Conservation (phyloP, 2,888 invertebrate species). For the Neoitamus cyanurus region DNA sequence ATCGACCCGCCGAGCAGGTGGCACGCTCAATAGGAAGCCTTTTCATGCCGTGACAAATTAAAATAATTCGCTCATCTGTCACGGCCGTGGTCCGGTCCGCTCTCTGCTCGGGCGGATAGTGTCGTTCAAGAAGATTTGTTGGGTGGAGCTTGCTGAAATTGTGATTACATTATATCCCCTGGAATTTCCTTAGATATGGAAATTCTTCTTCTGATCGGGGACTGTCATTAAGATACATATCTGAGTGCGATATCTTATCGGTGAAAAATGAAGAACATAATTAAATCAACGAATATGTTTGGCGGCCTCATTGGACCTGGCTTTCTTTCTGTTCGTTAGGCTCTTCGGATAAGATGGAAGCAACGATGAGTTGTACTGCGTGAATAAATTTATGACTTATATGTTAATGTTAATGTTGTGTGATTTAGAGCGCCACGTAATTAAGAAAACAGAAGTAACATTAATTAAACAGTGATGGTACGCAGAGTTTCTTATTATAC, state of each 20-base stretch:
- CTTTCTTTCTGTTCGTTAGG: not conserved
- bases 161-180: constrained; percentile 12
- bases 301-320: not conserved
- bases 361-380: not conserved
- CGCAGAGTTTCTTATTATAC: too few species aligned
- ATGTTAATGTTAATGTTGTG: not conserved
- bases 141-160: constrained; percentile 33
- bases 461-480: too few species aligned
- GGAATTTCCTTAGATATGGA: constrained; percentile 39
- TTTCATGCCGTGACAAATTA: constrained; percentile 37
- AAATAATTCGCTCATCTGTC: constrained; percentile 43
- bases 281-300: constrained; percentile 16
- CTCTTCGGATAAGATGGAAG: not conserved
- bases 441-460: not conserved
- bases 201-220: constrained; percentile 4
- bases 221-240: constrained; percentile 36
- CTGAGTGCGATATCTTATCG: constrained; percentile 12
- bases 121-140: not conserved
- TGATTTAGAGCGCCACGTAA: not conserved
- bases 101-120: not conserved
- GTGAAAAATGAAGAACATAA: constrained; percentile 33
- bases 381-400: not conserved
- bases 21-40: constrained; percentile 40
- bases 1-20: constrained; percentile 24
- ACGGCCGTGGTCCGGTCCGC: not conserved